Percentiles rank a stretch among this genome's conserved stretches.
Conservation (phyloP, 2,113 vertebrate species). For the Tragelaphus scriptus region DNA sequence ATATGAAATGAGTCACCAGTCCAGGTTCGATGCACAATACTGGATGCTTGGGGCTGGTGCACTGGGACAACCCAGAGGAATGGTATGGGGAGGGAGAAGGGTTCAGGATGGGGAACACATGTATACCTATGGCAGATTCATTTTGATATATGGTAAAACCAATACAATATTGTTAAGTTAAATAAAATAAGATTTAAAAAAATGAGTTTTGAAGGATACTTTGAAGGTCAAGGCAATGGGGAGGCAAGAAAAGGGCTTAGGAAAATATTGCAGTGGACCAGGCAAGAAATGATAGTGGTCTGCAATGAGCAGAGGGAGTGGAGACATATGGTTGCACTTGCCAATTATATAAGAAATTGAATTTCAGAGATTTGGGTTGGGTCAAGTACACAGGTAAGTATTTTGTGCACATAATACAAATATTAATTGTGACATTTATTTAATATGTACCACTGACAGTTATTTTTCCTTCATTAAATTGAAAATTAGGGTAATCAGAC, state of each 20-base stretch:
- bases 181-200: neutral
- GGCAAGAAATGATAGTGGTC: neutral
- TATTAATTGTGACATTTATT: neutral
- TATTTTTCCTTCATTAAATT: conserved; percentile 21
- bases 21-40: no score
- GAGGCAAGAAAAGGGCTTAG: neutral
- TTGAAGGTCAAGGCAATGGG: neutral
- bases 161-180: no score
- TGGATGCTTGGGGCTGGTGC: no score
- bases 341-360: neutral
- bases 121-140: no score
- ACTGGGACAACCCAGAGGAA: no score
- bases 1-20: no score
- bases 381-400: neutral
- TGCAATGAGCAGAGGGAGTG: neutral
- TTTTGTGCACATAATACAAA: neutral
- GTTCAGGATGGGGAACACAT: no score
- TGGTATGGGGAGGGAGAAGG: no score
- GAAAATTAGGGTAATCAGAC: neutral
- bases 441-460: neutral
- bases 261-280: neutral
- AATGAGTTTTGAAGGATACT: neutral
- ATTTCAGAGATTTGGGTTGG: conserved; percentile 1
- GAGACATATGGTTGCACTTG: neutral
- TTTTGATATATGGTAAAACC: no score